Base-by-base conservation (phyloP, 1,140 invertebrate species). In the Meloidogyne floridensis region DNA sequence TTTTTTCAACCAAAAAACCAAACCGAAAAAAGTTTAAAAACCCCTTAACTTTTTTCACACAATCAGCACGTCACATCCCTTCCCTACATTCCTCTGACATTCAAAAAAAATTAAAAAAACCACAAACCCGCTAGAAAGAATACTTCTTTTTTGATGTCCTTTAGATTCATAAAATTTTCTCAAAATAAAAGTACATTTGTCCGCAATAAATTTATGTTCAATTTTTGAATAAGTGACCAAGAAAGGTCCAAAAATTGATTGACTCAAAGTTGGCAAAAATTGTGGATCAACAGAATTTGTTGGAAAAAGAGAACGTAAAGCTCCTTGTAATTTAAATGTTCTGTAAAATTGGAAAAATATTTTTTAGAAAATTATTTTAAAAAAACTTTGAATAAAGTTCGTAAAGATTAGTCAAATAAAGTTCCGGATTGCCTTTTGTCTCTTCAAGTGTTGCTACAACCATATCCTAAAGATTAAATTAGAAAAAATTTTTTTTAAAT, bases 131-230 rank as follows among this genome's bases (percentile, higher is more conserved):
- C 81, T 75, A 53, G 92, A 92, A 85, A 93, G 93, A 53, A 94
- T 93, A 86, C 94, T 94, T 87, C 95, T 95, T 90, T 98, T 98
- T 85, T 96, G 94, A 91, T 98, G 97, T 87, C 95, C 95, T 90
- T 97, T 96, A 7, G 94, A 94, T 75, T 95, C 94, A 90, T 98
- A 99, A 90, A 96, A 99, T 69, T 93, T 93, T 72, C 94, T 93
- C 42, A 98, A 91, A 78, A 95, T 93, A 3, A 91, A 90, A 3
- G 93, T 91, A 83, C 93, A 94, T 87, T 94, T 93, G 75, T 95
- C 93, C 85, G 93, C 93, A 6, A 97, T 91, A 86, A 93, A 94
- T 87, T 93, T 93, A 2, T 93, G 92, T 92, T 97, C 95, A 71
- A 93, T 91, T 18, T 83, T 78, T 51, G 75, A 72, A 82, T 84